phyloP scores from a whole-genome alignment of 1,140 invertebrate genomes.

The Nasonia giraulti region DNA sequence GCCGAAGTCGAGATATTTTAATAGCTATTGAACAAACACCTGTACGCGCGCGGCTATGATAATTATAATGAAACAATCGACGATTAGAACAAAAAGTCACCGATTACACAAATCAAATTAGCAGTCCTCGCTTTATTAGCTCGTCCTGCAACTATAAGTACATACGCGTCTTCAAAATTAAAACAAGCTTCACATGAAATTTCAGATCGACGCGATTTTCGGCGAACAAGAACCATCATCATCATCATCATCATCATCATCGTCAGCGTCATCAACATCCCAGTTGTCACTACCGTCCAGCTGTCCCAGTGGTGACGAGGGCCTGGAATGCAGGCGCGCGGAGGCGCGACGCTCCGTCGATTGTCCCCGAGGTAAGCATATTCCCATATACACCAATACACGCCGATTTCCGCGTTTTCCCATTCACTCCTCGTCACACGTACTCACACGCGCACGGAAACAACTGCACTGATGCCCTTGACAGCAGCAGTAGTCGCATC shows the following conservation, averaged over 20 bases:
- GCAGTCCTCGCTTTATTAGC: background rate
- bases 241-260: too few relatives aligned
- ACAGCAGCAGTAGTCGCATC: background rate
- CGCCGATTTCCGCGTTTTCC: conserved; percentile 7
- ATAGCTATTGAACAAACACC: too few relatives aligned
- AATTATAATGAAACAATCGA: too few relatives aligned
- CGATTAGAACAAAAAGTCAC: too few relatives aligned
- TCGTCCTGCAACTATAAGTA: too few relatives aligned
- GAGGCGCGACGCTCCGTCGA: conserved; percentile 72
- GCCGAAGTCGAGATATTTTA: too few relatives aligned
- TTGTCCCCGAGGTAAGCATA: conserved; percentile 69
- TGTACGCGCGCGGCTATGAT: too few relatives aligned
- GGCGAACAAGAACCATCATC: conserved; percentile 63
- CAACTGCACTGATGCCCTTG: conserved; percentile 25
- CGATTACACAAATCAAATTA: background rate
- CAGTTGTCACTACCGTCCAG: conserved; percentile 60
- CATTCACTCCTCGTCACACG: background rate
- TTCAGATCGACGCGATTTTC: conserved; percentile 69
- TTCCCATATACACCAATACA: too few relatives aligned
- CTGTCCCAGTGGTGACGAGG: conserved; percentile 72
- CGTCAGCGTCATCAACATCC: too few relatives aligned
- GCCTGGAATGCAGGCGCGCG: conserved; percentile 70
- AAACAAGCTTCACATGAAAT: background rate
- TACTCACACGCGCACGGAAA: background rate
- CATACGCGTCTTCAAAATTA: background rate